Base-by-base conservation (phyloP, 2,888 invertebrate genomes). In the Sminthurides aquaticus region DNA sequence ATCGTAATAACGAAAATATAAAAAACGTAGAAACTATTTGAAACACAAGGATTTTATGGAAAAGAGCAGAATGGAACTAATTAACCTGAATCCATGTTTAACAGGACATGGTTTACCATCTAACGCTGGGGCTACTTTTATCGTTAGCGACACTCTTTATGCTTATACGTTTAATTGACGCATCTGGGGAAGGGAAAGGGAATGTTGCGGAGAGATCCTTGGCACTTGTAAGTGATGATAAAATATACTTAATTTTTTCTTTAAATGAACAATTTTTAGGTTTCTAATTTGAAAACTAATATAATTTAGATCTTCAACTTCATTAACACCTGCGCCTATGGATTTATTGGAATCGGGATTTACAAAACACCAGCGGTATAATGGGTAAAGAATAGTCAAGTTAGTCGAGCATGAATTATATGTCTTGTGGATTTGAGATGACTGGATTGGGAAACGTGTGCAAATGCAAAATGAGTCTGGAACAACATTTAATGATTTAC, bases 31-130 rank as follows among this genome's bases (percentile, higher is more conserved):
- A n/a, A n/a, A n/a, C n/a, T n/a, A n/a, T n/a, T n/a, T n/a, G n/a
- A n/a, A n/a, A n/a, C n/a, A n/a, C n/a, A n/a, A n/a, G n/a, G n/a
- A n/a, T n/a, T n/a, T n/a, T n/a, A n/a, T n/a, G n/a, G n/a, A n/a
- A n/a, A n/a, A n/a, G n/a, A n/a, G 28, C 20, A 27, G 25, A 22
- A 18, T 59, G 20, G 18, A 48, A 48, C 2, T 59, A 59, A 22
- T 59, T 22, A 22, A 48, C 24, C n/a, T 34, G 11, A 5, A 56
- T 25, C 24, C 5, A 8, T 5, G 3, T 57, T 57, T 11, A 2
- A n/a, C 29, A 60, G 60, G 52, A 55, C 20, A 55, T 54, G 29
- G 34, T 28, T 1, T 54, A 26, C 25, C 54, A 61, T 34, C 20
- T 5, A 15, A 1, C 43, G 1, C n/a, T 61, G 1, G 18, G 29